Evolutionary conservation across 2,113 vertebrate species (phyloP).

Genomic region (Sitta europaea): DNA sequence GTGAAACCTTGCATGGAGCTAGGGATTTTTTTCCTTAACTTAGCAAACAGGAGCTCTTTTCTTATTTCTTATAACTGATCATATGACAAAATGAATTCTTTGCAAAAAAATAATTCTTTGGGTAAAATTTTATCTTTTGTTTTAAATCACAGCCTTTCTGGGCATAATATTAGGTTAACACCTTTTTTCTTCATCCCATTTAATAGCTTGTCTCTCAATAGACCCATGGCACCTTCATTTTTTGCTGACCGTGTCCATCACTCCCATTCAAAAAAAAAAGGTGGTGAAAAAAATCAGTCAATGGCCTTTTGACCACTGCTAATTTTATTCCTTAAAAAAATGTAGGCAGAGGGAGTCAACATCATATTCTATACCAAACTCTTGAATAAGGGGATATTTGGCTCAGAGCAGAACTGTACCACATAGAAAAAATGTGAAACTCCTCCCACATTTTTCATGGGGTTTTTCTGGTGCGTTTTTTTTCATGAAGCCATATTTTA

Average conservation of each 20-base stretch:
- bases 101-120: neutral
- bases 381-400: neutral
- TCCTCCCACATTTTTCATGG: accelerated
- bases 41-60: neutral
- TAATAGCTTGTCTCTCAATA: neutral
- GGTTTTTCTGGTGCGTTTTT: neutral
- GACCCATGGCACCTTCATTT: neutral
- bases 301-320: neutral
- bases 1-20: neutral
- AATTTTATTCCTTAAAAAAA: neutral
- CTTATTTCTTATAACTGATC: neutral
- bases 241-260: neutral
- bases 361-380: neutral
- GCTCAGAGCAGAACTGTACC: neutral
- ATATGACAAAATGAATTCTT: neutral
- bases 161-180: neutral
- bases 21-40: neutral
- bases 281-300: neutral
- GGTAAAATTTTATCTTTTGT: neutral
- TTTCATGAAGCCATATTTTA: neutral
- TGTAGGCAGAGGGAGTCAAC: neutral
- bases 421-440: neutral
- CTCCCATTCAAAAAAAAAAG: neutral
- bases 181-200: neutral
- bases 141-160: neutral